Evolutionary conservation across 2,113 vertebrate species (phyloP).

Genomic region (Thinocorus orbignyianus): DNA sequence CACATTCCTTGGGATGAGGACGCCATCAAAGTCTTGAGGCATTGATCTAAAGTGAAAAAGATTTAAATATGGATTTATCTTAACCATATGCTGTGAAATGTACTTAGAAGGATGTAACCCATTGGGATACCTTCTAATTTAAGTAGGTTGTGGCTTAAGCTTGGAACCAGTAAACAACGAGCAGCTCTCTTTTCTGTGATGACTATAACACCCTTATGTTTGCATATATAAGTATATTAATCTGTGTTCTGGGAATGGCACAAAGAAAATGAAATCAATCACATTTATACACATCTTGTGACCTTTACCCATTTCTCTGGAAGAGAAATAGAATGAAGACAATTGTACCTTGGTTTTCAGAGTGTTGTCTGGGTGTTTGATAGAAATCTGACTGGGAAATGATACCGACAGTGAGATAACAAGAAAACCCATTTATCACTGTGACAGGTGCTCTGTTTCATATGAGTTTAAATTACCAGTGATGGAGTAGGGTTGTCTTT

Average conservation of each 20-base stretch:
- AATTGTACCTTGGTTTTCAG: conserved; percentile 35
- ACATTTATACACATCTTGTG: conserved; percentile 41
- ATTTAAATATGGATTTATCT: not conserved
- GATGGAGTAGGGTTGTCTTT: conserved; percentile 65
- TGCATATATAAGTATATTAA: conserved; percentile 38
- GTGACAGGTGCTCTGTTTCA: conserved; percentile 56
- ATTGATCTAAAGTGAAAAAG: not conserved
- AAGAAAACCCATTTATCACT: conserved; percentile 72
- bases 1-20: not conserved
- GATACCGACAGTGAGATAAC: conserved; percentile 66
- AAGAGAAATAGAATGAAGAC: conserved; percentile 53
- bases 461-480: conserved; percentile 65
- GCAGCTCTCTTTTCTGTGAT: not conserved
- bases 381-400: conserved; percentile 67
- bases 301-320: conserved; percentile 10
- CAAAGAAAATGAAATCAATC: conserved; percentile 54
- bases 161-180: not conserved
- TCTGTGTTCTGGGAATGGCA: conserved; percentile 30
- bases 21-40: not conserved
- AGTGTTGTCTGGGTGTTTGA: conserved; percentile 32
- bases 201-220: not conserved
- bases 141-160: not conserved
- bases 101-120: not conserved
- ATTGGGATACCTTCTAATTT: not conserved
- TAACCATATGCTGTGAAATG: not conserved